A percentile compares a stretch with the other conserved stretches of the same genome.
Conservation (phyloP, 2,113 vertebrate species). For the Oncorhynchus masou region DNA sequence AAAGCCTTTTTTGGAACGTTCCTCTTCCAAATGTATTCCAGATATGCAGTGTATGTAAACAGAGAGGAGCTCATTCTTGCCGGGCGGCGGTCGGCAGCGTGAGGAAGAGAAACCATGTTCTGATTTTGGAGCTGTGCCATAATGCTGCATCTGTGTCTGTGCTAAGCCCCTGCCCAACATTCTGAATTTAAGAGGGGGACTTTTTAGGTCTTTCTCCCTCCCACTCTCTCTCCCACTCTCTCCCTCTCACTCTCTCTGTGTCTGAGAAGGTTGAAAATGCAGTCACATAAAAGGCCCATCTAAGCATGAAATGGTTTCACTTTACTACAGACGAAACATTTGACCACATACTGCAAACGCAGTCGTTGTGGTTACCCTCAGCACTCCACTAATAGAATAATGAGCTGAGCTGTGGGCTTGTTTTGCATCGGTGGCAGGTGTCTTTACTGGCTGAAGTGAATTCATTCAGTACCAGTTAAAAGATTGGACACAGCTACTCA, state of each 20-base stretch:
- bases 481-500: no score
- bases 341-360: slow-evolving; percentile 51
- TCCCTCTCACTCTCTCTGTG: slow-evolving; percentile 18
- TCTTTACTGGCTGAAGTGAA: slow-evolving; percentile 1
- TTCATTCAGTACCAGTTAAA: no score
- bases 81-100: neutral
- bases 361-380: slow-evolving; percentile 53
- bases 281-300: slow-evolving; percentile 47
- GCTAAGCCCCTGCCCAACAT: neutral
- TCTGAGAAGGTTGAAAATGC: slow-evolving; percentile 5
- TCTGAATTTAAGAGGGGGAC: neutral
- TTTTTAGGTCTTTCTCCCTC: neutral
- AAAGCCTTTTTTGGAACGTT: slow-evolving; percentile 51
- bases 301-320: slow-evolving; percentile 59
- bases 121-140: neutral
- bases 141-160: neutral
- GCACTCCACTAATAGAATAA: slow-evolving; percentile 41
- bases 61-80: slow-evolving; percentile 19
- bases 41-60: slow-evolving; percentile 49
- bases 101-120: neutral
- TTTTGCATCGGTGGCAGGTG: slow-evolving; percentile 43
- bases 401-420: slow-evolving; percentile 21
- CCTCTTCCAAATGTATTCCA: slow-evolving; percentile 33
- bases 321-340: slow-evolving; percentile 65
- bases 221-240: slow-evolving; percentile 7